phyloP scores from a whole-genome alignment of 2,113 vertebrate genomes.

The Macquaria ambigua region DNA sequence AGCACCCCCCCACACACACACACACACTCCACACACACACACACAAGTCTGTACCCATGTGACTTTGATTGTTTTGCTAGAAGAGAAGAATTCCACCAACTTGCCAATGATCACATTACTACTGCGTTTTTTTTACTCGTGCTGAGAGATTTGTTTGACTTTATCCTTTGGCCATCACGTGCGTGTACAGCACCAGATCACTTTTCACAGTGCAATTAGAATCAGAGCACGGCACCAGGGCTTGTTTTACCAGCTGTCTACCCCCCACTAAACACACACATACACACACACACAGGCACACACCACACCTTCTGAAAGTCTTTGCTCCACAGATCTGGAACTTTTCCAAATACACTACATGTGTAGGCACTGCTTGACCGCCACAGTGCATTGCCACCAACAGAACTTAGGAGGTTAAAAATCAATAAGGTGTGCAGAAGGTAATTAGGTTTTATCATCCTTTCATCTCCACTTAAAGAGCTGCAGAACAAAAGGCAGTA shows the following conservation, averaged over 20 bases:
- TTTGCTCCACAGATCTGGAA: slow-evolving; percentile 60
- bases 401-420: slow-evolving; percentile 53
- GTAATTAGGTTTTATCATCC: slow-evolving; percentile 71
- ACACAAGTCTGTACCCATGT: slow-evolving; percentile 45
- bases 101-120: slow-evolving; percentile 75
- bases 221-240: slow-evolving; percentile 62
- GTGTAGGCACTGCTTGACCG: slow-evolving; percentile 48
- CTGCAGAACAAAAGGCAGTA: slow-evolving; percentile 70
- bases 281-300: slow-evolving; percentile 20
- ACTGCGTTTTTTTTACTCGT: slow-evolving; percentile 32
- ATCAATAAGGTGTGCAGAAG: slow-evolving; percentile 64
- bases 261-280: slow-evolving; percentile 54
- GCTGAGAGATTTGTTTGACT: slow-evolving; percentile 75
- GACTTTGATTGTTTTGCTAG: slow-evolving; percentile 68
- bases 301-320: slow-evolving; percentile 57
- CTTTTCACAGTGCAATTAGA: slow-evolving; percentile 79
- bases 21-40: not conserved
- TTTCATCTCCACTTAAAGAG: slow-evolving; percentile 69
- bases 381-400: slow-evolving; percentile 47
- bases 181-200: slow-evolving; percentile 65
- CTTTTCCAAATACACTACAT: slow-evolving; percentile 56
- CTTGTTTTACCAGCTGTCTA: slow-evolving; percentile 80
- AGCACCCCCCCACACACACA: not conserved
- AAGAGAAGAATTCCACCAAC: slow-evolving; percentile 62
- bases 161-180: slow-evolving; percentile 64